Conservation (phyloP, 2,888 invertebrate genomes). For the Dicyrtomina minuta region DNA sequence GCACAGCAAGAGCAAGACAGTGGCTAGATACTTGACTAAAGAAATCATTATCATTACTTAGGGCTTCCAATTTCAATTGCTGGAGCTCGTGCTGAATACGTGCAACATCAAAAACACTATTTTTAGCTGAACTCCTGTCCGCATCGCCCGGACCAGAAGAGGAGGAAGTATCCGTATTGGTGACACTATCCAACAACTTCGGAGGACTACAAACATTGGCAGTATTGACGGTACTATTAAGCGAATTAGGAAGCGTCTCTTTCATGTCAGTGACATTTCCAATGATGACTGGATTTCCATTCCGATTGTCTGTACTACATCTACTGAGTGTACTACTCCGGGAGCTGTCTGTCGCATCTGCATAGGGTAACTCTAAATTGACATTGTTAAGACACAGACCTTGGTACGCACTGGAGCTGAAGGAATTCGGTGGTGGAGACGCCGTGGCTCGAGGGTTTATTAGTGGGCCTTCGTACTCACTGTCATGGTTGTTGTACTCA, state of each 20-base stretch:
- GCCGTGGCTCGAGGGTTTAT: no score
- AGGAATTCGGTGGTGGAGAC: background rate
- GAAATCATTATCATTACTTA: background rate
- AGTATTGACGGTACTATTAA: no score
- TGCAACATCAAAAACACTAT: background rate
- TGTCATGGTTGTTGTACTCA: no score
- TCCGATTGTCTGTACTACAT: constrained; percentile 12
- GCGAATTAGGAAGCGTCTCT: no score
- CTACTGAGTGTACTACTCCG: constrained; percentile 26
- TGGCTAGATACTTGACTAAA: constrained; percentile 19
- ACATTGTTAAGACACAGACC: constrained; percentile 25
- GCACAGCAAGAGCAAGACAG: constrained; percentile 26
- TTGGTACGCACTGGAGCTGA: background rate
- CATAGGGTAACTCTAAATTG: constrained; percentile 31
- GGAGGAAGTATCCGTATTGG: no score
- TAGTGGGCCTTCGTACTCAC: background rate
- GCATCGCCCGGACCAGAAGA: no score
- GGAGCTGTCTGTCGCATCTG: constrained; percentile 29
- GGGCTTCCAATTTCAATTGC: background rate
- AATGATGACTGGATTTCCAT: no score
- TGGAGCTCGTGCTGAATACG: no score
- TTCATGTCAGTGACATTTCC: no score
- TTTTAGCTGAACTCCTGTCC: background rate
- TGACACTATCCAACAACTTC: no score
- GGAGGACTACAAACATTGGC: no score